Conservation (phyloP, 2,888 invertebrate species). For the Desoria tigrina region DNA sequence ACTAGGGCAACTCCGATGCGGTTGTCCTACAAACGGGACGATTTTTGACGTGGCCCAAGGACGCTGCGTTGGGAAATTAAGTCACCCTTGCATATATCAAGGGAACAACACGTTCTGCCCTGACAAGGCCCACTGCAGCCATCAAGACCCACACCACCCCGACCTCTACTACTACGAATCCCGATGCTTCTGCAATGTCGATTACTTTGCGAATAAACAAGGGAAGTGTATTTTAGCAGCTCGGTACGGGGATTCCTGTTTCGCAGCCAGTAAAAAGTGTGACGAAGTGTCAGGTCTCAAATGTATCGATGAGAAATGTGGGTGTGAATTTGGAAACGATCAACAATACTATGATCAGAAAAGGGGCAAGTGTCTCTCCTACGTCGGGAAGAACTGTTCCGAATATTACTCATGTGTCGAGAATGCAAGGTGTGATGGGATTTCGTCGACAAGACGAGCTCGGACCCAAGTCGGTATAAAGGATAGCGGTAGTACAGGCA, state of each 20-base stretch:
- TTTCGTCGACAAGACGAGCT: constrained; percentile 15
- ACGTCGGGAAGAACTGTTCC: constrained; percentile 36
- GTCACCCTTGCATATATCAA: constrained; percentile 37
- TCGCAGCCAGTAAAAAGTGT: constrained; percentile 31
- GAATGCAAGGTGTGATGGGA: constrained; percentile 41
- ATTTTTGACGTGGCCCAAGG: constrained; percentile 33
- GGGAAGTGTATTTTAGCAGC: constrained; percentile 38
- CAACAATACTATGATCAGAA: constrained; percentile 38
- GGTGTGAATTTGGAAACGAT: constrained; percentile 41
- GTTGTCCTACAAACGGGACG: constrained; percentile 43
- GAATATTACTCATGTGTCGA: constrained; percentile 38
- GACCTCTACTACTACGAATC: constrained; percentile 40
- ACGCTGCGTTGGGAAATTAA: constrained; percentile 38
- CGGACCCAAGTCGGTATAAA: neutral
- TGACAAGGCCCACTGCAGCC: constrained; percentile 37
- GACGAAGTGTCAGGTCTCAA: constrained; percentile 32
- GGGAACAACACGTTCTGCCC: constrained; percentile 39
- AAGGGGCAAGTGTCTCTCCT: constrained; percentile 35
- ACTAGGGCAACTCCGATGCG: constrained; percentile 32
- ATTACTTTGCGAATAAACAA: constrained; percentile 29
- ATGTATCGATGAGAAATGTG: constrained; percentile 32
- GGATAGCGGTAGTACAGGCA: neutral
- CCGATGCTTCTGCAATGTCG: constrained; percentile 43
- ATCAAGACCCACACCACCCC: constrained; percentile 42
- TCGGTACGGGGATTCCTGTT: constrained; percentile 35